Conservation (phyloP, 2,888 invertebrate genomes). For the Pristionchus arcanus region DNA sequence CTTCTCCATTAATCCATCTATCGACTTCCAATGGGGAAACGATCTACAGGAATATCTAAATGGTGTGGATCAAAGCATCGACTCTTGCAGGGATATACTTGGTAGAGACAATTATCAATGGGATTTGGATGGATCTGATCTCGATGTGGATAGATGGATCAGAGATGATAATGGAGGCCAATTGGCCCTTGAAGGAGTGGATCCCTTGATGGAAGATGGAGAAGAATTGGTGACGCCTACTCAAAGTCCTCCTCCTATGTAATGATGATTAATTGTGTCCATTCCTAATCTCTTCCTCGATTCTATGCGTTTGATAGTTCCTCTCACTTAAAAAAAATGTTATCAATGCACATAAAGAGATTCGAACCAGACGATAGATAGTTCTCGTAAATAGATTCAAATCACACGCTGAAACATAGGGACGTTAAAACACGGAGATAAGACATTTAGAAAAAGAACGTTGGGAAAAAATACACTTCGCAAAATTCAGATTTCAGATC, state of each 20-base stretch:
- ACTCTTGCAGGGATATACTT: slow-evolving; percentile 65
- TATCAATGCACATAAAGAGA: too few relatives aligned
- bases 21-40: slow-evolving; percentile 64
- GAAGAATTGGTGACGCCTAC: slow-evolving; percentile 27
- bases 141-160: slow-evolving; percentile 41
- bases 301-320: not conserved
- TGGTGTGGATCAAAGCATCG: slow-evolving; percentile 68
- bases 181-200: slow-evolving; percentile 25
- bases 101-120: slow-evolving; percentile 52
- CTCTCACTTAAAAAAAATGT: too few relatives aligned
- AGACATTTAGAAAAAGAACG: too few relatives aligned
- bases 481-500: too few relatives aligned
- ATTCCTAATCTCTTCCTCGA: not conserved
- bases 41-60: slow-evolving; percentile 70
- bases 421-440: too few relatives aligned
- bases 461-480: too few relatives aligned
- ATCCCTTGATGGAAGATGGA: not conserved
- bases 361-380: too few relatives aligned
- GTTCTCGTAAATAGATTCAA: too few relatives aligned
- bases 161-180: not conserved
- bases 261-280: not conserved
- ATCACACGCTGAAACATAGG: too few relatives aligned
- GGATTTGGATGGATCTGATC: slow-evolving; percentile 31
- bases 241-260: not conserved
- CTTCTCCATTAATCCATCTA: slow-evolving; percentile 59